Evolutionary conservation across 2,888 invertebrate species (phyloP), one percentile per base, ranked within the genome.

Genomic region (Trypoxylon attenuatum): DNA sequence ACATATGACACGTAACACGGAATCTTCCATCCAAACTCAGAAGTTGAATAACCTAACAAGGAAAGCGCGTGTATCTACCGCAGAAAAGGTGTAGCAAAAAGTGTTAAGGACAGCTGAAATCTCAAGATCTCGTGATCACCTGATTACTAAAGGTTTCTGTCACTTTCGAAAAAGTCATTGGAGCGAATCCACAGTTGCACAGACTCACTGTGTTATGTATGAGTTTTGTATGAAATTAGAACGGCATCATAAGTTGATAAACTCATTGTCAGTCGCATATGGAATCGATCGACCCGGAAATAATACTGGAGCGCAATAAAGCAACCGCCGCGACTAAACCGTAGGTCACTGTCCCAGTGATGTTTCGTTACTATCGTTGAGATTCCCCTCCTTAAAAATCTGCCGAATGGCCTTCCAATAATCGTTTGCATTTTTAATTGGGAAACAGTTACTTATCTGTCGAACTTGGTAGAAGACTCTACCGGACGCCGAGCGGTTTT

Each of bases 281-380:
- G 29, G 57, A 50, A 74, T 73, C 69, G 71, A 71, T 74, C 61
- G 57, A 41, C 45, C 42, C 46, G 51, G 29, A 57, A 63, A 69
- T 51, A 55, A 55, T 58, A 54, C 29, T 51, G 25, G 6, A 8
- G 23, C 45, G 54, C 27, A 29, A 42, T 10, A 23, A 38, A 62
- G 59, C 39, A 64, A 50, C 58, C 38, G 29, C 39, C 23, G 52
- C 60, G 45, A 38, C 59, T 33, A 43, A 16, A 23, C 53, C 18
- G 2, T 47, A 46, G 67, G 69, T 61, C 68, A 71, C 45, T 64
- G 61, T 66, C 66, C 66, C 46, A 50, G 56, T 53, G 22, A 66
- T 63, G 46, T 49, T 29, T 18, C 23, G 25, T 23, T 25, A 42
- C 21, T 23, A n/a, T 57, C 33, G 13, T 13, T 13, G 33, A 33